Evolutionary conservation across 2,888 invertebrate species (phyloP).

Genomic region (Thalpophila matura): DNA sequence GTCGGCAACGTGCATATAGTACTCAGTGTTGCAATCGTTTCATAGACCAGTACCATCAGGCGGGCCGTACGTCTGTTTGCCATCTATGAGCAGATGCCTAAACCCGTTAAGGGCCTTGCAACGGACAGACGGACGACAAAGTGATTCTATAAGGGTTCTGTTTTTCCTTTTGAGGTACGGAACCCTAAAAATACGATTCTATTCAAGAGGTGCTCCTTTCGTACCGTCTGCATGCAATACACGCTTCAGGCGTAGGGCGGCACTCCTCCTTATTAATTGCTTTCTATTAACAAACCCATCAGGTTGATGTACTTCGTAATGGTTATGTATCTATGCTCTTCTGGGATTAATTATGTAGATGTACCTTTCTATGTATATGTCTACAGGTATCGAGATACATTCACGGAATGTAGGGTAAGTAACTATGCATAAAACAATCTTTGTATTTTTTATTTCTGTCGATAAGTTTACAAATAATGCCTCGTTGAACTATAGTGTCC

Average conservation of each 20-base stretch:
- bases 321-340: constrained; percentile 33
- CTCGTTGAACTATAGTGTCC: no score
- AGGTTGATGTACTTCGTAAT: constrained; percentile 29
- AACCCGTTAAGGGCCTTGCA: no score
- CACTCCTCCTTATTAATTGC: constrained; percentile 41
- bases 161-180: no score
- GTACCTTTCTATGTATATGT: constrained; percentile 3
- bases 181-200: no score
- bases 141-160: no score
- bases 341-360: constrained; percentile 18
- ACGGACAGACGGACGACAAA: no score
- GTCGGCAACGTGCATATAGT: no score
- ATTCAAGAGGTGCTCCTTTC: constrained; percentile 24
- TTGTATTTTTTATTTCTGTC: not conserved
- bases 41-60: no score
- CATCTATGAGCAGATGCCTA: no score
- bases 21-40: no score
- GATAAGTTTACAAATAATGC: not conserved
- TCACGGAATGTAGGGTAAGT: not conserved
- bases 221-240: constrained; percentile 24
- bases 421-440: not conserved
- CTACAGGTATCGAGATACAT: not conserved
- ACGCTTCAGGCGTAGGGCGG: constrained; percentile 22
- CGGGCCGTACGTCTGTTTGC: no score
- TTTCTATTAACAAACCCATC: constrained; percentile 49